A percentile compares a stretch with the other conserved stretches of the same genome.
Evolutionary conservation across 2,113 vertebrate genomes (phyloP).

Genomic region (Aptenodytes forsteri): DNA sequence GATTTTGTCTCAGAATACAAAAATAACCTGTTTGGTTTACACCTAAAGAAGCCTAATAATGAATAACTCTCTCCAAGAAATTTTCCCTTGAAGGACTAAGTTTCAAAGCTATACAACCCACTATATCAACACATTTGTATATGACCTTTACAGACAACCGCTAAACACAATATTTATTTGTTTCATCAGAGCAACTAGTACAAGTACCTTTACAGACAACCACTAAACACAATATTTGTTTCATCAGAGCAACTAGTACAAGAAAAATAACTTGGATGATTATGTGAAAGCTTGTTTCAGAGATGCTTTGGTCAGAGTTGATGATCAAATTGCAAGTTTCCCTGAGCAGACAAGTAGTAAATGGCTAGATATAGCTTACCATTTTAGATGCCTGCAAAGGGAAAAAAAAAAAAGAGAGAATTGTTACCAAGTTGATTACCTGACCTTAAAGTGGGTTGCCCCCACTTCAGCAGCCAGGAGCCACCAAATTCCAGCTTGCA

Average conservation of each 20-base stretch:
- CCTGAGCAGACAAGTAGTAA: neutral
- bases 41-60: neutral
- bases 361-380: neutral
- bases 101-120: neutral
- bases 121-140: neutral
- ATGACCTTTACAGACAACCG: neutral
- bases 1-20: neutral
- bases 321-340: neutral
- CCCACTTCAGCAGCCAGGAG: neutral
- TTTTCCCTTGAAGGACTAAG: neutral
- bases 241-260: neutral
- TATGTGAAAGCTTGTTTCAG: neutral
- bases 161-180: neutral
- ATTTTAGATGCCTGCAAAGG: neutral
- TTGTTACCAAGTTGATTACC: neutral
- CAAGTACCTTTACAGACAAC: too few species aligned
- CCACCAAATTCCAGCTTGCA: neutral
- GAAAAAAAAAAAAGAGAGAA: neutral
- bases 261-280: neutral
- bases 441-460: neutral
- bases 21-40: neutral
- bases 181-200: neutral
- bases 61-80: neutral
- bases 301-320: neutral
- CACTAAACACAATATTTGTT: neutral